Conservation (phyloP, 2,797 vertebrate genomes). For the Loriculus beryllinus region DNA sequence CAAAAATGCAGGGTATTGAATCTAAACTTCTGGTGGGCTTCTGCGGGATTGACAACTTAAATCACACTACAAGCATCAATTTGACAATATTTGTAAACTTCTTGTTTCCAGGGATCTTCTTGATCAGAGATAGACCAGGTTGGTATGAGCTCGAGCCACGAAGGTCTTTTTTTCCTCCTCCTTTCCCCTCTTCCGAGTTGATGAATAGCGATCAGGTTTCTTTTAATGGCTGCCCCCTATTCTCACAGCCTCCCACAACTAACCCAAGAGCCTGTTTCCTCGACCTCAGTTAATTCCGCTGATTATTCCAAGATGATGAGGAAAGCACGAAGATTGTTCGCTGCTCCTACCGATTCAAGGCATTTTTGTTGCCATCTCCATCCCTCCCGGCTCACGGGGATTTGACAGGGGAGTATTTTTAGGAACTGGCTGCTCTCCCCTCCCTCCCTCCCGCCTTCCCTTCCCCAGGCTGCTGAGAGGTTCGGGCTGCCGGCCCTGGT, state of each 20-base stretch:
- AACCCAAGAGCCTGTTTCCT: slow-evolving; percentile 84
- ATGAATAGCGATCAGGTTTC: slow-evolving; percentile 92
- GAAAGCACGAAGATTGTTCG: slow-evolving; percentile 41
- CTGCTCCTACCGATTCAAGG: slow-evolving; percentile 38
- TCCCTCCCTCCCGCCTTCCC: background rate
- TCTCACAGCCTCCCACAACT: slow-evolving; percentile 91
- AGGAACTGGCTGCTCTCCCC: background rate
- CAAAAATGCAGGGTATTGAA: slow-evolving; percentile 26
- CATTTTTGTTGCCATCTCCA: slow-evolving; percentile 14
- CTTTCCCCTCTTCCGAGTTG: slow-evolving; percentile 71
- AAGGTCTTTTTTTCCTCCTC: slow-evolving; percentile 14
- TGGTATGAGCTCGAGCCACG: slow-evolving; percentile 73
- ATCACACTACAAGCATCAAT: slow-evolving; percentile 75
- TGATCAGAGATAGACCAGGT: slow-evolving; percentile 79
- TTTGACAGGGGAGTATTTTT: background rate
- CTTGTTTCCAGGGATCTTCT: slow-evolving; percentile 84
- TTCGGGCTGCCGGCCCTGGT: fast-evolving
- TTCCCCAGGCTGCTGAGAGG: background rate
- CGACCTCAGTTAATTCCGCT: slow-evolving; percentile 90
- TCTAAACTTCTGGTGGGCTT: slow-evolving; percentile 47
- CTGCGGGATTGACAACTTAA: slow-evolving; percentile 68
- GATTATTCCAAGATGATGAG: slow-evolving; percentile 92
- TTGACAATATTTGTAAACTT: slow-evolving; percentile 90
- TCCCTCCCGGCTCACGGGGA: background rate
- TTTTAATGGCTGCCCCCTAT: slow-evolving; percentile 87